Conservation (phyloP, 2,888 invertebrate species). For the Ophraella communa region DNA sequence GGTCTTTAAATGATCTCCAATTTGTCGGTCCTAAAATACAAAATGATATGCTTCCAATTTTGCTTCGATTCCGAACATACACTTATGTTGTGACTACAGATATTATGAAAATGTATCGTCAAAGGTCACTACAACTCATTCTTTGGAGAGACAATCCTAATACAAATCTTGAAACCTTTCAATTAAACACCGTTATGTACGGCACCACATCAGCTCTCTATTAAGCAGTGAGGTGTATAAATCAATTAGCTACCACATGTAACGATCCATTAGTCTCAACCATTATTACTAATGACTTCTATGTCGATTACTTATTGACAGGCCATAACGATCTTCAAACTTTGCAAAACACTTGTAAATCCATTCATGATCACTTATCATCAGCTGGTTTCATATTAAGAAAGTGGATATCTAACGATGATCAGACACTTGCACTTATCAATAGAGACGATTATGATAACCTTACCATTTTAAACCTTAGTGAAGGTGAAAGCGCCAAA, state of each 20-base stretch:
- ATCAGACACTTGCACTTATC: not conserved
- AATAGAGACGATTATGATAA: not conserved
- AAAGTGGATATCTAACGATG: slow-evolving; percentile 22
- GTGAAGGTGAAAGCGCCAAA: slow-evolving; percentile 16
- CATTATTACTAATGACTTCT: slow-evolving; percentile 10
- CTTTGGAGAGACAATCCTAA: slow-evolving; percentile 18
- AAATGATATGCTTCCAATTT: slow-evolving; percentile 8
- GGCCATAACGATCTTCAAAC: slow-evolving; percentile 12
- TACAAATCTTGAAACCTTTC: slow-evolving; percentile 6
- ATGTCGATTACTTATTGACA: slow-evolving; percentile 18
- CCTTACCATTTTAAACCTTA: not conserved
- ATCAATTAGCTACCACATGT: slow-evolving; percentile 6
- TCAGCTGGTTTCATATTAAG: slow-evolving; percentile 16
- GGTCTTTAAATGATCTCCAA: too few relatives aligned
- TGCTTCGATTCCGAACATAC: slow-evolving; percentile 15
- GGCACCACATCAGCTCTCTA: slow-evolving; percentile 20
- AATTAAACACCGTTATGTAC: slow-evolving; percentile 25
- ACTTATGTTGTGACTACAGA: slow-evolving; percentile 22
- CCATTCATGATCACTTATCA: slow-evolving; percentile 4
- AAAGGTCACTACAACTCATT: slow-evolving; percentile 18
- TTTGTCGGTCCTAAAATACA: slow-evolving; percentile 24
- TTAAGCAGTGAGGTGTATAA: slow-evolving; percentile 20
- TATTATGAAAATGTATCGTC: slow-evolving; percentile 22
- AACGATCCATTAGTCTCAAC: slow-evolving; percentile 4
- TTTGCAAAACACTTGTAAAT: too few relatives aligned